These are phyloP conservation scores for Aspiorhynchus laticeps DNA, from an alignment of 2,113 vertebrate species.

Conservation along the genomic window DNA sequence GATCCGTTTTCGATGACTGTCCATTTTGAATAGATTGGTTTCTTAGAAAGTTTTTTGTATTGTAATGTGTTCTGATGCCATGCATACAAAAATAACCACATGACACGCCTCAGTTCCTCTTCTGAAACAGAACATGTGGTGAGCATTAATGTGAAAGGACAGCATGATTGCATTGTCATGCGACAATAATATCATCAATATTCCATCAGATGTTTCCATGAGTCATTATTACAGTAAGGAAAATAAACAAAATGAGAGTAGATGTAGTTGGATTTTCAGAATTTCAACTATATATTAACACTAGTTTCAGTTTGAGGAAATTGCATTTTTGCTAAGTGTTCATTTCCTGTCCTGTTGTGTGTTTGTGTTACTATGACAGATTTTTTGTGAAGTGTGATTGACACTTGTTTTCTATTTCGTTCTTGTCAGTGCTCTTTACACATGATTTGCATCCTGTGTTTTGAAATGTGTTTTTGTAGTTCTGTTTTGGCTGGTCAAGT, in stretches of 20 bases:
- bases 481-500: neutral
- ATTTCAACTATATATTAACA: neutral
- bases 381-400: neutral
- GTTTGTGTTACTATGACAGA: neutral
- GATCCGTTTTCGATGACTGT: neutral
- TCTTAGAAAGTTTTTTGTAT: neutral
- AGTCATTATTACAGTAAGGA: neutral
- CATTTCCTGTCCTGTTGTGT: neutral
- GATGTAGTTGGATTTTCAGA: neutral
- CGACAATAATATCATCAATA: neutral
- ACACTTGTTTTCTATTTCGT: neutral
- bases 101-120: neutral
- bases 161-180: conserved; percentile 1
- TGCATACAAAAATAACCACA: neutral
- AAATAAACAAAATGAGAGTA: neutral
- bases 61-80: too few species aligned
- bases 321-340: neutral
- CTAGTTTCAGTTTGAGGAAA: neutral
- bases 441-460: neutral
- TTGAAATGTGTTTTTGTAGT: neutral
- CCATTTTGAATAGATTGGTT: neutral
- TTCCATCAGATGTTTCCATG: neutral
- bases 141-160: neutral
- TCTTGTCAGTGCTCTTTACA: neutral
- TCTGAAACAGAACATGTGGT: neutral